Evolutionary conservation across 2,797 vertebrate genomes (phyloP).

Genomic region (Epinephelus coioides): DNA sequence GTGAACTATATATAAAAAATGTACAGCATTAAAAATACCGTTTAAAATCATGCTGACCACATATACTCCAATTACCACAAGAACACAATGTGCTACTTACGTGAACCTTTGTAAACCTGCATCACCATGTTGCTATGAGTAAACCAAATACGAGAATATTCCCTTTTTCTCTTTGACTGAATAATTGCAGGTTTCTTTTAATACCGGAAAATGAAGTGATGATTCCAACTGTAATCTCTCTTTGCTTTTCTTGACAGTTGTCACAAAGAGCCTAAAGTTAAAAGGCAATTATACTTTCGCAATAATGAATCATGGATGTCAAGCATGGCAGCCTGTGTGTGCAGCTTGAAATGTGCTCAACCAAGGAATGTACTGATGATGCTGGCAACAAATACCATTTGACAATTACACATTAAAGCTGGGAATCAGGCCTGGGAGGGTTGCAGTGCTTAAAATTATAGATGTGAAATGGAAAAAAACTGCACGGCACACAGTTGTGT

Average conservation of each 20-base stretch:
- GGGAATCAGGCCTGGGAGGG: background rate
- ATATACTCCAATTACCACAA: too few relatives aligned
- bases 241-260: slow-evolving; percentile 36
- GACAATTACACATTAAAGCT: slow-evolving; percentile 3
- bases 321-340: slow-evolving; percentile 19
- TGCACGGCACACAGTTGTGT: background rate
- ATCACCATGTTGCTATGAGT: slow-evolving; percentile 2
- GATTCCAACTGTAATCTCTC: slow-evolving; percentile 20
- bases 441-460: slow-evolving; percentile 3
- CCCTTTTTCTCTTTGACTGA: slow-evolving; percentile 8
- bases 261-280: slow-evolving; percentile 29
- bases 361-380: background rate
- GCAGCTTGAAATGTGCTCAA: slow-evolving; percentile 5
- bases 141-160: background rate
- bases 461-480: slow-evolving; percentile 10
- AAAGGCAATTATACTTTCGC: slow-evolving; percentile 38
- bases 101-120: slow-evolving; percentile 11
- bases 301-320: slow-evolving; percentile 21
- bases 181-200: slow-evolving; percentile 41
- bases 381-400: background rate
- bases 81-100: background rate
- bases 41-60: background rate
- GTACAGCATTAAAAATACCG: background rate
- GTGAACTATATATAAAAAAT: background rate
- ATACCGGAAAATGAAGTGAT: background rate